Evolutionary conservation across 92 coral and sea anemone genomes (phyloP).

Genomic region (Muricea muricata): DNA sequence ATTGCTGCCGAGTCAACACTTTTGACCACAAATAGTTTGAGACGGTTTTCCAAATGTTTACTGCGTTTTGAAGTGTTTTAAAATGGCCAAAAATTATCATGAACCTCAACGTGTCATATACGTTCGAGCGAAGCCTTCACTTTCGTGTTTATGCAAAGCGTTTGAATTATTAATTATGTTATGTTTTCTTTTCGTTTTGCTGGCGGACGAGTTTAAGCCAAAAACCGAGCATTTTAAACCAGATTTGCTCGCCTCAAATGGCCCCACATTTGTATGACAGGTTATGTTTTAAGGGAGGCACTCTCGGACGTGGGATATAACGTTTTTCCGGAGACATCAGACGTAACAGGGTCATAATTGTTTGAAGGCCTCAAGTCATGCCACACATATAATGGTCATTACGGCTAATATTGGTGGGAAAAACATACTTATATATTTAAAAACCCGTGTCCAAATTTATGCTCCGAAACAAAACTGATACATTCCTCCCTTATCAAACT

Average conservation of each 20-base stretch:
- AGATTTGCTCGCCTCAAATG: neutral
- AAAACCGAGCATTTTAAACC: neutral
- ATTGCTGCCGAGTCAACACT: no score
- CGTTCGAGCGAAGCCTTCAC: neutral
- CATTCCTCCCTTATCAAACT: neutral
- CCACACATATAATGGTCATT: neutral
- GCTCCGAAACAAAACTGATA: neutral
- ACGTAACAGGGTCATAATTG: neutral
- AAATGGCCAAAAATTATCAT: neutral
- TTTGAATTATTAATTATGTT: conserved; percentile 40
- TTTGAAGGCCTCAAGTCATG: neutral
- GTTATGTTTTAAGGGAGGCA: neutral
- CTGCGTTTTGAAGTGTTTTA: neutral
- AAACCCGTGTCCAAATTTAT: neutral
- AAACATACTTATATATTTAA: neutral
- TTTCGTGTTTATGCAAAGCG: conserved; percentile 39
- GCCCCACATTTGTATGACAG: neutral
- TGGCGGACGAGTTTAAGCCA: neutral
- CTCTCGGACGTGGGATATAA: neutral
- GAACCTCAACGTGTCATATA: neutral
- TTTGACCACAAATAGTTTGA: no score
- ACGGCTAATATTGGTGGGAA: neutral
- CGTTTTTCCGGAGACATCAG: no score
- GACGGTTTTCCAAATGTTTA: neutral
- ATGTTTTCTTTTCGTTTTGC: conserved; percentile 7